phyloP scores from a whole-genome alignment of 2,888 invertebrate genomes.

The Laothoe populi region DNA sequence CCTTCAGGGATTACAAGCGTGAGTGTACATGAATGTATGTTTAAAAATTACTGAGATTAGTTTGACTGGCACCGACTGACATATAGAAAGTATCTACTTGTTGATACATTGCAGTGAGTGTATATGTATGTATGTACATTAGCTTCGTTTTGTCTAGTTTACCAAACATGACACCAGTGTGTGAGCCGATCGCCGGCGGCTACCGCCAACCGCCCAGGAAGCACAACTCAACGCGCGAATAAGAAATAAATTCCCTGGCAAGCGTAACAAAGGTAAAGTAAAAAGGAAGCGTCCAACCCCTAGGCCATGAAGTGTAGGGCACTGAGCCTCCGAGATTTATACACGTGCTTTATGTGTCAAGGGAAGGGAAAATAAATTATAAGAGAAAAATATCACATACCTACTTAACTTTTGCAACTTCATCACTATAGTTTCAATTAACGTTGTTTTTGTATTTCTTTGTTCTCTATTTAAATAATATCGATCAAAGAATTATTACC shows the following conservation, averaged over 20 bases:
- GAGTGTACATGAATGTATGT: too few relatives aligned
- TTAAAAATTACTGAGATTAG: too few relatives aligned
- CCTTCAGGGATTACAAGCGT: too few relatives aligned
- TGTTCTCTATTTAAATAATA: too few relatives aligned
- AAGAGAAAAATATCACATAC: slow-evolving; percentile 34
- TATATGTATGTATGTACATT: too few relatives aligned
- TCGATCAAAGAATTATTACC: too few relatives aligned
- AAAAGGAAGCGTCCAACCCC: slow-evolving; percentile 75
- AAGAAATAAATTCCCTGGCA: slow-evolving; percentile 82
- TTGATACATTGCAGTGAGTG: too few relatives aligned
- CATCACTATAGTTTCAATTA: not conserved
- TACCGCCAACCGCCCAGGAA: slow-evolving; percentile 81
- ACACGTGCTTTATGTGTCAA: slow-evolving; percentile 64
- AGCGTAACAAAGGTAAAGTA: slow-evolving; percentile 84
- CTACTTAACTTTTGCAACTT: too few relatives aligned
- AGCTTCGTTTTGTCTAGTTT: not conserved
- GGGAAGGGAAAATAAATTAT: slow-evolving; percentile 57
- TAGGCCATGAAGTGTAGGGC: slow-evolving; percentile 55
- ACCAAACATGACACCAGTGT: slow-evolving; percentile 6
- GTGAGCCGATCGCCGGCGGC: slow-evolving; percentile 57
- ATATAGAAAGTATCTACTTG: too few relatives aligned
- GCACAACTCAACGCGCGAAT: slow-evolving; percentile 81
- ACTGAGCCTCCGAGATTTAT: slow-evolving; percentile 61
- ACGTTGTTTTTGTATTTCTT: too few relatives aligned
- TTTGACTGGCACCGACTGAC: too few relatives aligned